Conservation (phyloP, 2,113 vertebrate genomes). For the Barbus barbus region DNA sequence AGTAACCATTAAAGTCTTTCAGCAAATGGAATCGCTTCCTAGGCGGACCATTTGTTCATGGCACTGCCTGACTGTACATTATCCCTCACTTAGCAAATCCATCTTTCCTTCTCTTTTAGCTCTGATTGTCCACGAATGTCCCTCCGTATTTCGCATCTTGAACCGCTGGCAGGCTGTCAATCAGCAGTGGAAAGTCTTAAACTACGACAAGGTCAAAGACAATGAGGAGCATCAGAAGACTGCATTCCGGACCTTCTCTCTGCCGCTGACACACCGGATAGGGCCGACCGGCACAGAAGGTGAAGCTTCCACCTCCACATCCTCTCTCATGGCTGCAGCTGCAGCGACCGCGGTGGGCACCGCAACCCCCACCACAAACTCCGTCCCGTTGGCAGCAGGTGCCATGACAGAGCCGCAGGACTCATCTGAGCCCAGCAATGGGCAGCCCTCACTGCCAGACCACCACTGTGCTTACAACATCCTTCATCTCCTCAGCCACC, state of each 20-base stretch:
- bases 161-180: conserved; percentile 91
- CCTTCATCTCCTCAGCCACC: conserved; percentile 85
- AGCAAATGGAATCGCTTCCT: background rate
- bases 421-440: conserved; percentile 34
- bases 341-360: conserved; percentile 60
- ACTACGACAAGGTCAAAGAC: conserved; percentile 89
- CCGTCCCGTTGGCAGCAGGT: background rate
- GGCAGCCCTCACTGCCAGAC: conserved; percentile 75
- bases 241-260: conserved; percentile 76
- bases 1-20: background rate
- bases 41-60: background rate
- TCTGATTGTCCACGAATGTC: conserved; percentile 87
- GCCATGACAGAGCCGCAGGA: conserved; percentile 22
- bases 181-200: conserved; percentile 91
- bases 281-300: conserved; percentile 33
- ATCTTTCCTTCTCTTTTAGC: conserved; percentile 64
- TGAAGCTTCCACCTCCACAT: conserved; percentile 63
- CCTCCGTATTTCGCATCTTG: conserved; percentile 88
- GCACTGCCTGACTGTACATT: background rate
- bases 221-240: conserved; percentile 86
- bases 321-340: conserved; percentile 73
- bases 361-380: conserved; percentile 6
- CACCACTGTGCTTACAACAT: conserved; percentile 90
- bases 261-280: conserved; percentile 70
- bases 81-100: background rate